These are phyloP conservation scores for Aurelia coerulea DNA, from an alignment of 30 jellyfish, hydroid and myxozoan species.

Conservation along the genomic window DNA sequence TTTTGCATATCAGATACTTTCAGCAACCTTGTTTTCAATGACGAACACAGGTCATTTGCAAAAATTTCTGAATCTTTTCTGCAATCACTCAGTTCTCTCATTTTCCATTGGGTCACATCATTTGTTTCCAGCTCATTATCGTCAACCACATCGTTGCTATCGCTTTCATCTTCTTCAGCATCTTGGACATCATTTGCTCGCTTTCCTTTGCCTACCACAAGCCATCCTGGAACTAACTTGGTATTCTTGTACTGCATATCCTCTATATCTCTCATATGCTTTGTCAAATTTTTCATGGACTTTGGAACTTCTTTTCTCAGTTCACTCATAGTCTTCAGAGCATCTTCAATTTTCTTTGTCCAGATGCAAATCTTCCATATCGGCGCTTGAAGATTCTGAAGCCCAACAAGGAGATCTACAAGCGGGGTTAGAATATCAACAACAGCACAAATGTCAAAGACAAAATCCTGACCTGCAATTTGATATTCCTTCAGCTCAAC, in stretches of 20 bases:
- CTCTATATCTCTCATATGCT: constrained; percentile 2
- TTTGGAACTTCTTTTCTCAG: constrained; percentile 3
- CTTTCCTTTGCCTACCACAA: constrained; percentile 15
- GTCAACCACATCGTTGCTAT: too few species aligned
- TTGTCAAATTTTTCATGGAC: not conserved
- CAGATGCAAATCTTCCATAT: constrained; percentile 12
- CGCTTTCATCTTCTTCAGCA: too few species aligned
- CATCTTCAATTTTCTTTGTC: not conserved
- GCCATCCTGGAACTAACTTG: constrained; percentile 19
- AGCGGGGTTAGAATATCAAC: constrained; percentile 33
- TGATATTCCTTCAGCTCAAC: constrained; percentile 18
- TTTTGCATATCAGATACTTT: constrained; percentile 11
- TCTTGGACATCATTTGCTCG: not conserved
- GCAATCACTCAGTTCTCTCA: constrained; percentile 18
- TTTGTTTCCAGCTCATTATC: too few species aligned
- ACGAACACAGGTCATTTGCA: not conserved
- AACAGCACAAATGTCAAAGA: constrained; percentile 36
- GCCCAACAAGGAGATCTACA: not conserved
- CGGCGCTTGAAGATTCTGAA: constrained; percentile 17
- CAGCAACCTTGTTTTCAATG: not conserved
- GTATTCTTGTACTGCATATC: constrained; percentile 12
- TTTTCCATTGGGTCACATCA: constrained; percentile 1
- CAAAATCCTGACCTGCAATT: constrained; percentile 41
- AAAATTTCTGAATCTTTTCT: not conserved
- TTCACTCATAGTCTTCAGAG: not conserved